A percentile compares a stretch with the other conserved stretches of the same genome.
Evolutionary conservation across 2,888 invertebrate species (phyloP).

Genomic region (Microplitis deprimator): DNA sequence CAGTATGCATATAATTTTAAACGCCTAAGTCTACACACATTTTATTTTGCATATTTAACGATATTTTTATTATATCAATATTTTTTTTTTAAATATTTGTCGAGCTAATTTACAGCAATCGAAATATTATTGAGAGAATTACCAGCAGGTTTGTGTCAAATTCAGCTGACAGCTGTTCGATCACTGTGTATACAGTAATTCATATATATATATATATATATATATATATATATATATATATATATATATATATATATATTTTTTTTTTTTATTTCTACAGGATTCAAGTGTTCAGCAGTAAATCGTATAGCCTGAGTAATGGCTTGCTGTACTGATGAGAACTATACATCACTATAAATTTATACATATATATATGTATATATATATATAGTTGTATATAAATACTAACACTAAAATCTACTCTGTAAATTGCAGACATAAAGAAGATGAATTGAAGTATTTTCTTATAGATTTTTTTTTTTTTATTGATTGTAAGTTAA

Average conservation of each 20-base stretch:
- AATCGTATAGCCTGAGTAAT: background rate
- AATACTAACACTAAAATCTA: background rate
- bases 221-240: background rate
- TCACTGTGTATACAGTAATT: background rate
- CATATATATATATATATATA: constrained; percentile 25
- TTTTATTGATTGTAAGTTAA: background rate
- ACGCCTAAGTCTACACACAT: background rate
- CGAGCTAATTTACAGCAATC: constrained; percentile 28
- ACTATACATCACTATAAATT: no score
- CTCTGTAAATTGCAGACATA: background rate
- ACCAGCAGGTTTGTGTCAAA: background rate
- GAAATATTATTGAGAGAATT: constrained; percentile 5
- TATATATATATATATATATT: background rate
- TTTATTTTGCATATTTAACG: constrained; percentile 21
- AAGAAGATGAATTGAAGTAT: background rate
- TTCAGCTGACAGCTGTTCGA: background rate
- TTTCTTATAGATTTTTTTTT: background rate
- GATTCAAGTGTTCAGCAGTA: background rate
- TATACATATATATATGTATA: background rate
- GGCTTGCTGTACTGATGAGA: background rate
- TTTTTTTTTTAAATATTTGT: constrained; percentile 25
- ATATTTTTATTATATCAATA: background rate
- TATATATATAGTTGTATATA: background rate
- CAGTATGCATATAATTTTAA: background rate
- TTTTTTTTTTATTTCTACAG: constrained; percentile 23